These are phyloP conservation scores for Liparis tanakae DNA, from an alignment of 2,797 vertebrate species.

Conservation along the genomic window DNA sequence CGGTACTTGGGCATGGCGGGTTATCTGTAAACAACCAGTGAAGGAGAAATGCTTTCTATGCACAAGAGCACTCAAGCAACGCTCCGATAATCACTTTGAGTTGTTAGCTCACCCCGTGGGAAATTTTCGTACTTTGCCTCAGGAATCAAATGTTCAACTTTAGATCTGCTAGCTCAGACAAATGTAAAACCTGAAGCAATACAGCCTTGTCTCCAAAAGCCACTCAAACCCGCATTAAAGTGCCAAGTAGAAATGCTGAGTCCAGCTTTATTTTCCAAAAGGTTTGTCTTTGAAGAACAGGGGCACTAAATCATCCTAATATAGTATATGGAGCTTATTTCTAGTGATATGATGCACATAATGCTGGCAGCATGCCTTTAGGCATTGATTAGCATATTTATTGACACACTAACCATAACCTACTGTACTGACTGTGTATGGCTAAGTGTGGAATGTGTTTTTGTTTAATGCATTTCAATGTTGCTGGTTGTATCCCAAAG, in stretches of 20 bases:
- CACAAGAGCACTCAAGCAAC: constrained; percentile 1
- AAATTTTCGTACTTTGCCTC: constrained; percentile 33
- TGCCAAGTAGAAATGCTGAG: constrained; percentile 47
- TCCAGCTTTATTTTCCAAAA: constrained; percentile 46
- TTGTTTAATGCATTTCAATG: constrained; percentile 18
- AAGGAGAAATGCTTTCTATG: constrained; percentile 11
- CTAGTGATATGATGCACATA: constrained; percentile 35
- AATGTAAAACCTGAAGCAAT: constrained; percentile 39
- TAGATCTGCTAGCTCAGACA: constrained; percentile 37
- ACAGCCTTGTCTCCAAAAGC: constrained; percentile 27
- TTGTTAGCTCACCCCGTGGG: constrained; percentile 18
- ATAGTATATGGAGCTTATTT: constrained; percentile 43
- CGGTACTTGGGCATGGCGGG: neutral
- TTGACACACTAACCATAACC: constrained; percentile 31
- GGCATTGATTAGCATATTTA: constrained; percentile 30
- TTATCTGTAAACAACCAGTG: neutral
- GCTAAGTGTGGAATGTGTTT: constrained; percentile 10
- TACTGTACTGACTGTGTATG: neutral
- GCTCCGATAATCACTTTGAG: constrained; percentile 19
- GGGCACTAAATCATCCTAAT: constrained; percentile 49
- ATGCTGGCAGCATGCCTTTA: constrained; percentile 26
- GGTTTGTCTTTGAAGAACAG: constrained; percentile 56
- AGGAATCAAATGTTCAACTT: constrained; percentile 50
- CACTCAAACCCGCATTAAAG: constrained; percentile 57
- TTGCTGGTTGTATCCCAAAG: constrained; percentile 8